Evolutionary conservation across 2,113 vertebrate species (phyloP).

Genomic region (Petaurus breviceps): DNA sequence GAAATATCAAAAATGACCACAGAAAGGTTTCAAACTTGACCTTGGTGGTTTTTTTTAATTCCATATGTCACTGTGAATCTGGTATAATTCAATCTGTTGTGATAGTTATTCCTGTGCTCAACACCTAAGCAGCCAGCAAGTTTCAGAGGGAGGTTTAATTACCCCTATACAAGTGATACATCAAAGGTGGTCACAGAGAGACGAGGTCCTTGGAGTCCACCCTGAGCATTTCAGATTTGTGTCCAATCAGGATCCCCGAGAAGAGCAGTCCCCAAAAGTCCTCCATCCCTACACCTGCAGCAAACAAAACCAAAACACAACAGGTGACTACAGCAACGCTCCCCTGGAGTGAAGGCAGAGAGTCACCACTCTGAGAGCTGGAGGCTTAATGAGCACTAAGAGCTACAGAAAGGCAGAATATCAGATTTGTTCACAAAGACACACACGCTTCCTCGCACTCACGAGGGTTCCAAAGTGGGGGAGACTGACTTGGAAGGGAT

Average conservation of each 20-base stretch:
- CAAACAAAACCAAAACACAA: background rate
- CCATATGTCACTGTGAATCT: constrained; percentile 16
- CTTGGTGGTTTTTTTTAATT: constrained; percentile 57
- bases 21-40: background rate
- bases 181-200: background rate
- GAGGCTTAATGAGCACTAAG: background rate
- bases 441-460: background rate
- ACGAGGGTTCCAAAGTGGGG: background rate
- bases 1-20: background rate
- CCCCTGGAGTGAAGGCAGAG: background rate
- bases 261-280: background rate
- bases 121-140: background rate
- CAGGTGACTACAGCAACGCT: background rate
- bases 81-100: constrained; percentile 17
- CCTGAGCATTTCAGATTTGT: background rate
- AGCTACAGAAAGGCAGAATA: background rate
- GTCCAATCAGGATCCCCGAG: background rate
- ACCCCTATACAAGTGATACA: background rate
- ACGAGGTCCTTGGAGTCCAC: background rate
- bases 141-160: constrained; percentile 45
- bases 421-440: background rate
- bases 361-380: background rate
- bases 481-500: background rate
- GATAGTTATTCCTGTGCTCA: background rate
- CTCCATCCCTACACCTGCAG: background rate